Base-by-base conservation (phyloP, 2,113 vertebrate species). In the Leucosticte australis region DNA sequence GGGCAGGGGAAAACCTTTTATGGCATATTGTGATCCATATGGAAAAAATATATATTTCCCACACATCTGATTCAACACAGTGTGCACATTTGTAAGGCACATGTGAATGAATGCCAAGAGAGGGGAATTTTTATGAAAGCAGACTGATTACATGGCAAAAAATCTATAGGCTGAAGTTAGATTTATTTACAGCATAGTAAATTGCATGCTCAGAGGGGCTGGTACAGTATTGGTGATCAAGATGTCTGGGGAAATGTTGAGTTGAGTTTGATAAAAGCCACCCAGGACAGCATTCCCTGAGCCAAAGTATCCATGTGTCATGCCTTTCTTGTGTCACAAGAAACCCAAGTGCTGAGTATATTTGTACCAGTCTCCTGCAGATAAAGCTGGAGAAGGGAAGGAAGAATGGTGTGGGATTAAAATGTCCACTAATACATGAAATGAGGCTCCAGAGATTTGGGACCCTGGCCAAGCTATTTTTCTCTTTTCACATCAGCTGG, bases 41-140 rank as follows among this genome's bases (percentile, higher is more conserved):
- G 98, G 97, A 98, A 98, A 98, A 98, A 70, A 92, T 95, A 96
- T 97, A 83, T 95, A 96, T 95, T 97, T 97, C 86, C 93, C 96
- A 78, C 57, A 91, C 89, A 91, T 87, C 31, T 41, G 64, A 92
- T 94, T 74, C 42, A 77, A 92, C 79, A 22, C 86, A 96, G 94
- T 28, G 21, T 18, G 42, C 94, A 94, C 93, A 93, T 96, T 97
- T 97, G 95, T 89, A 96, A 97, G 92, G 95, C 97, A 97, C 31
- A 94, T 97, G 94, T 96, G 97, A 94, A 91, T 44, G 92, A 95
- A 95, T 76, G 94, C 89, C 92, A 93, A 82, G 85, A 90, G 91
- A 85, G 81, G 83, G 94, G 93, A 94, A 96, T 87, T 96, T 96
- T 97, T 96, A 95, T 95, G 95, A 96, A 96, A 96, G 86, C 87